Conservation (phyloP, 2,113 vertebrate genomes). For the Cervus canadensis region DNA sequence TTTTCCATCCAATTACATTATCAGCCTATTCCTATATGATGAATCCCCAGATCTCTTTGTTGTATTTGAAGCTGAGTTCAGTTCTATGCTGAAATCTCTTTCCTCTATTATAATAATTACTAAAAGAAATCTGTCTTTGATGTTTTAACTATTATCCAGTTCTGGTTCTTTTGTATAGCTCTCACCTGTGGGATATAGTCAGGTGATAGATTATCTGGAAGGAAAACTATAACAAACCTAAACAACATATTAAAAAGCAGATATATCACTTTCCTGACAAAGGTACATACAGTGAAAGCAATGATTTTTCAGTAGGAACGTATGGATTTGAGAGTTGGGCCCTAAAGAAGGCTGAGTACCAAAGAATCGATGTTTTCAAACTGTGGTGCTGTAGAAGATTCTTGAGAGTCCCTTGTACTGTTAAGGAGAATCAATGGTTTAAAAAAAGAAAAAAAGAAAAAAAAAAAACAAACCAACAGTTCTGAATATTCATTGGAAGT, state of each 20-base stretch:
- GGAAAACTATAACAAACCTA: background rate
- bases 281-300: background rate
- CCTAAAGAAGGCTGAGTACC: background rate
- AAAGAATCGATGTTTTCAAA: background rate
- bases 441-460: no score
- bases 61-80: background rate
- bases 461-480: no score
- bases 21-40: background rate
- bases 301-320: background rate
- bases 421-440: no score
- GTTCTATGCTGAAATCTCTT: background rate
- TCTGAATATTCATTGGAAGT: background rate
- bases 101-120: background rate
- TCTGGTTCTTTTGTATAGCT: background rate
- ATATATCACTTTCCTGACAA: background rate
- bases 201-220: background rate
- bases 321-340: background rate
- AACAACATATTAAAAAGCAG: background rate
- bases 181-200: background rate
- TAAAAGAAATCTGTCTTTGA: background rate
- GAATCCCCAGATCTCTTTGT: background rate
- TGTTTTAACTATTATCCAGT: background rate
- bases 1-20: background rate
- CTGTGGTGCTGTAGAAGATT: background rate
- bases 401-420: background rate